A percentile compares a stretch with the other conserved stretches of the same genome.
Conservation (phyloP, 2,113 vertebrate genomes). For the Mobula hypostoma region DNA sequence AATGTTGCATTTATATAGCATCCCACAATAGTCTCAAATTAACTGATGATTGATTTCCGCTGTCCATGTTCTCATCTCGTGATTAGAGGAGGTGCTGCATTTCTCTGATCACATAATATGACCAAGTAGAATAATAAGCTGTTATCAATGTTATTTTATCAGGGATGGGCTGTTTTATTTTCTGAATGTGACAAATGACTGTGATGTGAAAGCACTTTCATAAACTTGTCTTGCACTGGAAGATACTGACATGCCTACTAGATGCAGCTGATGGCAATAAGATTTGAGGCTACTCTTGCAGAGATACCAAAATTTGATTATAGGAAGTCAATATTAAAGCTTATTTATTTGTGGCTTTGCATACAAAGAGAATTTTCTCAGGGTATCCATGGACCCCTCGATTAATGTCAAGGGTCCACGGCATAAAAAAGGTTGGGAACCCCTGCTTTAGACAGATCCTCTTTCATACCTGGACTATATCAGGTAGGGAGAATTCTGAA, state of each 20-base stretch:
- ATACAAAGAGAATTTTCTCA: neutral
- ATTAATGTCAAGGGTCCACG: too few relatives aligned
- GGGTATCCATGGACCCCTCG: too few relatives aligned
- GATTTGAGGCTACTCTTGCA: neutral
- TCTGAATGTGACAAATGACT: too few relatives aligned
- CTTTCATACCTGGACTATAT: neutral
- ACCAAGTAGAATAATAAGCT: too few relatives aligned
- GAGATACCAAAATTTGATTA: neutral
- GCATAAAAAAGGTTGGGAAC: too few relatives aligned
- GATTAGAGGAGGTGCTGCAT: neutral
- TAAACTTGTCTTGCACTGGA: neutral
- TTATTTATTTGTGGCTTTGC: neutral
- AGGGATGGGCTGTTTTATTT: too few relatives aligned
- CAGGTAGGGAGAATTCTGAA: neutral
- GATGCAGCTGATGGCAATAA: neutral
- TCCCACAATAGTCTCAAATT: neutral
- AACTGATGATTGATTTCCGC: neutral
- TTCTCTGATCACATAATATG: too few relatives aligned
- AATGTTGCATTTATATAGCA: neutral
- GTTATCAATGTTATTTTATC: too few relatives aligned
- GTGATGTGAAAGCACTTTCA: too few relatives aligned
- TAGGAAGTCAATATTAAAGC: neutral
- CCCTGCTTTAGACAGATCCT: neutral
- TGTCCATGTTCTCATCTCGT: neutral
- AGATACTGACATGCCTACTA: neutral